phyloP scores from a whole-genome alignment of 2,113 vertebrate species.

The Chamaetylas fuelleborni region DNA sequence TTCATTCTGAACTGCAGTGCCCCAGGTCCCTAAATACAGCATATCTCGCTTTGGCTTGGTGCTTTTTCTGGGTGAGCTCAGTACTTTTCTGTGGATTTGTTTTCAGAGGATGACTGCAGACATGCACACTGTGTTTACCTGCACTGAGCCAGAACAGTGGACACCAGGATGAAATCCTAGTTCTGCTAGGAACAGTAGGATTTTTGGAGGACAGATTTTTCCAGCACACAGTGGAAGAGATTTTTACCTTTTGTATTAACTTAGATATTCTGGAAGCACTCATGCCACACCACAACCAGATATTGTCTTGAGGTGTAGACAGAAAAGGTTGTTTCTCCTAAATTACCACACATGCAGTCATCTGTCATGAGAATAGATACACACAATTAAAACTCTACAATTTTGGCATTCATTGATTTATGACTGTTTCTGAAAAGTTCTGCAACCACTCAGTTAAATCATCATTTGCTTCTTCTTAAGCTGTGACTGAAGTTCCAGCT shows the following conservation, averaged over 20 bases:
- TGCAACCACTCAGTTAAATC: not conserved
- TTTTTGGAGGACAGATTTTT: not conserved
- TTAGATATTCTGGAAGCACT: not conserved
- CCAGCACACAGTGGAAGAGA: not conserved
- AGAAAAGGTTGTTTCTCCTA: not conserved
- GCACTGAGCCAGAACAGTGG: not conserved
- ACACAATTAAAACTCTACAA: not conserved
- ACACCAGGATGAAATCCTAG: not conserved
- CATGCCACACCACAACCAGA: not conserved
- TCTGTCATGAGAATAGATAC: not conserved
- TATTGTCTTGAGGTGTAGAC: not conserved
- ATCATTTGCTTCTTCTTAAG: not conserved
- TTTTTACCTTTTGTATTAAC: not conserved
- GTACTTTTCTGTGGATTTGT: not conserved
- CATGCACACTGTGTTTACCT: not conserved
- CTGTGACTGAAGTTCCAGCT: not conserved
- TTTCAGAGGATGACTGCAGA: not conserved
- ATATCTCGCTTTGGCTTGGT: not conserved
- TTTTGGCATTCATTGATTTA: not conserved
- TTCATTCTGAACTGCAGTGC: not conserved
- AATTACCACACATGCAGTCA: not conserved
- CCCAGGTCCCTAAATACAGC: not conserved
- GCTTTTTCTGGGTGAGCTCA: not conserved
- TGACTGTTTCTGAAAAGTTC: not conserved
- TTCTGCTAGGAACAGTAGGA: not conserved